A percentile compares a stretch with the other conserved stretches of the same genome.
Evolutionary conservation across 35 echinoderm and acorn worm species (phyloP).

Genomic region (Patiria miniata): DNA sequence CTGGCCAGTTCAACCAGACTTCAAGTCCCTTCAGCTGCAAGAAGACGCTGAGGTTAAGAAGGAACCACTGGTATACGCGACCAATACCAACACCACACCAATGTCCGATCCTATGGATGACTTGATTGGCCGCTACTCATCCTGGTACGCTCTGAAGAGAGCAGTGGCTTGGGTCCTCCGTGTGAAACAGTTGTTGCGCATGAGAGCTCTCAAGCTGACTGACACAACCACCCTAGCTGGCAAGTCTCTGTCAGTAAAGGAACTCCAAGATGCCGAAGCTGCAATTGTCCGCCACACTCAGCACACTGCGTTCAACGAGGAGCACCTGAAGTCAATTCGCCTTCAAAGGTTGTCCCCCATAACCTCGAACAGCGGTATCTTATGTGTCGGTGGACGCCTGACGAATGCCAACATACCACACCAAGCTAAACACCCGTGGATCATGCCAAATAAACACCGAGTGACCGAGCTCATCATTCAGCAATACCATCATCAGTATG

Average conservation of each 20-base stretch:
- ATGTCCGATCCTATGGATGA: not conserved
- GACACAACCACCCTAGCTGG: not conserved
- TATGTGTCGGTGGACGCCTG: not conserved
- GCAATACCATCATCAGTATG: not conserved
- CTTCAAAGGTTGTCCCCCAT: not conserved
- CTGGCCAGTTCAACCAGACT: too few relatives aligned
- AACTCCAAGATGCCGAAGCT: not conserved
- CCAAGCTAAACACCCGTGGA: not conserved
- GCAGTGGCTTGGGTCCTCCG: constrained; percentile 10
- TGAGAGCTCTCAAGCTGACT: not conserved
- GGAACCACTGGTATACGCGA: not conserved
- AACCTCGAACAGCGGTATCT: not conserved
- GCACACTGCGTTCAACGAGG: not conserved
- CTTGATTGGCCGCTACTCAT: not conserved
- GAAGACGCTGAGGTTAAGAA: not conserved
- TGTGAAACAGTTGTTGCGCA: not conserved
- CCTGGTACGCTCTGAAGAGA: constrained; percentile 10
- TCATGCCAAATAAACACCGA: not conserved
- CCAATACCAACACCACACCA: not conserved
- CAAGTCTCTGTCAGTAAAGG: not conserved
- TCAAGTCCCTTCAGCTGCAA: too few relatives aligned
- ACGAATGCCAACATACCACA: constrained; percentile 1
- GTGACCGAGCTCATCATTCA: not conserved
- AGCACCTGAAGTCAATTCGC: not conserved
- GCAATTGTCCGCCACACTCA: not conserved